These are phyloP conservation scores for Antitype chi DNA, from an alignment of 2,888 invertebrate genomes.

Conservation along the genomic window DNA sequence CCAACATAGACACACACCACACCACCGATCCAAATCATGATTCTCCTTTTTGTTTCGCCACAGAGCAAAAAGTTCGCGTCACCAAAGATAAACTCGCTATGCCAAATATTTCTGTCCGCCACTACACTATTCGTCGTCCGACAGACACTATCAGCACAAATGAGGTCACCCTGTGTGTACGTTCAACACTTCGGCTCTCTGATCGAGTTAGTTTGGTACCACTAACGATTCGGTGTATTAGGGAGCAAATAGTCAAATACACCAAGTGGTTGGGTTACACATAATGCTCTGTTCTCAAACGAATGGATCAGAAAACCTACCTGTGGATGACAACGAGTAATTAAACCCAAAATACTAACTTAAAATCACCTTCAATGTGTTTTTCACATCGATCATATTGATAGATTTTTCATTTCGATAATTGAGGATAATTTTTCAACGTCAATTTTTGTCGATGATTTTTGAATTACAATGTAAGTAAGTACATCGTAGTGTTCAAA, in stretches of 20 bases:
- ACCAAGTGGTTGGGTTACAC: not conserved
- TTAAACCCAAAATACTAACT: too few species aligned
- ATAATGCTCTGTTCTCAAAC: not conserved
- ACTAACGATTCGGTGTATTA: slow-evolving; percentile 14
- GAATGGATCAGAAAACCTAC: not conserved
- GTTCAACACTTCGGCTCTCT: slow-evolving; percentile 13
- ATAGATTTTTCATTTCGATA: too few species aligned
- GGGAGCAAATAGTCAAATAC: slow-evolving; percentile 5
- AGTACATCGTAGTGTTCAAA: too few species aligned
- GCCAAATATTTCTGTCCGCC: slow-evolving; percentile 5
- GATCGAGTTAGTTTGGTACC: slow-evolving; percentile 19
- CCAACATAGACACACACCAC: too few species aligned
- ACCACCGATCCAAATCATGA: too few species aligned
- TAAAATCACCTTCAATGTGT: too few species aligned
- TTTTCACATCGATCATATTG: too few species aligned
- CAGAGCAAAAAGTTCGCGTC: not conserved
- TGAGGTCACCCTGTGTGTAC: slow-evolving; percentile 47
- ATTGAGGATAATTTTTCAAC: too few species aligned
- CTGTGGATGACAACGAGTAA: not conserved
- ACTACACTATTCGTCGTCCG: slow-evolving; percentile 13
- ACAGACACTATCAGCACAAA: slow-evolving; percentile 36
- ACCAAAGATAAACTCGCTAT: not conserved
- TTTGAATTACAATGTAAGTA: too few species aligned
- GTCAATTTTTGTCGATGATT: too few species aligned
- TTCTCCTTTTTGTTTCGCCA: too few species aligned